Base-by-base conservation (phyloP, 92 coral and sea anemone species). In the Plumapathes pennacea region DNA sequence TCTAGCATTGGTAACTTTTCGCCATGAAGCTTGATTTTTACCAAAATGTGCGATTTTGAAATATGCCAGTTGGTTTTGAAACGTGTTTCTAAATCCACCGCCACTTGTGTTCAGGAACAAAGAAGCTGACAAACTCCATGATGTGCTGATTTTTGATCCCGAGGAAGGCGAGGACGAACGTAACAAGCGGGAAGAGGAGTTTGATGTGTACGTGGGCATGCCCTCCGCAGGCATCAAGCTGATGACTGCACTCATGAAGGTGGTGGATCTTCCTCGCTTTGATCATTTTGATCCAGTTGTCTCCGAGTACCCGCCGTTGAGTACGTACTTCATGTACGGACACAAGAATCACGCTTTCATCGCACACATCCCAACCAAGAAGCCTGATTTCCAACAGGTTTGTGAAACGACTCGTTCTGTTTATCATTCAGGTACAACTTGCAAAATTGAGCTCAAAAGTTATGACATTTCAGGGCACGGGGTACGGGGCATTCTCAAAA, bases 381-480 rank as follows among this genome's bases (percentile, higher is more conserved):
- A 37, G 26, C 78, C 78, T 0, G 79, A 70, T 63, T 77, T 69
- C 62, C 32, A 69, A 27, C 84, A 77, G 79, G 84, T 77, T 20
- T 0, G 42, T 32, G 12, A n/a, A n/a, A n/a, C n/a, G n/a, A n/a
- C n/a, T n/a, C n/a, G n/a, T n/a, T n/a, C n/a, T n/a, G n/a, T n/a
- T n/a, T n/a, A n/a, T n/a, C n/a, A n/a, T n/a, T n/a, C n/a, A n/a
- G n/a, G n/a, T n/a, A n/a, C n/a, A n/a, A n/a, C n/a, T n/a, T n/a
- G n/a, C n/a, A n/a, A n/a, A n/a, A n/a, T n/a, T n/a, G n/a, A n/a
- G n/a, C n/a, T n/a, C n/a, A n/a, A n/a, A n/a, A n/a, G n/a, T n/a
- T n/a, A n/a, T n/a, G n/a, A n/a, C n/a, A n/a, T n/a, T n/a, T n/a
- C n/a, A n/a, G n/a, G n/a, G n/a, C n/a, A n/a, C n/a, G n/a, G n/a